Conservation (phyloP, 2,113 vertebrate genomes). For the Vulpes lagopus region DNA sequence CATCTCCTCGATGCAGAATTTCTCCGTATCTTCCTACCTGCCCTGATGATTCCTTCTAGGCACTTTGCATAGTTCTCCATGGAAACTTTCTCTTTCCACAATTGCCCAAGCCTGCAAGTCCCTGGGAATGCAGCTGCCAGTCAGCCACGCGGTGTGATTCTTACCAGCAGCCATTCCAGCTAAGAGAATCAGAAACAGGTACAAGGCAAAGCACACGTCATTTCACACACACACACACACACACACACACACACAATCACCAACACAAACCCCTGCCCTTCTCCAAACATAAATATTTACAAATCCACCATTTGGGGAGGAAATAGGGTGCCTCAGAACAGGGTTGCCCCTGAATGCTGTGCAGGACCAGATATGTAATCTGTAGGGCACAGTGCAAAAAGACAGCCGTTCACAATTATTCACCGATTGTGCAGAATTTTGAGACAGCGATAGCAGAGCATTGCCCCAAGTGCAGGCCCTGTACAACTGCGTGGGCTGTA, state of each 20-base stretch:
- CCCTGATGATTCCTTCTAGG: conserved; percentile 52
- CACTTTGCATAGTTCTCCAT: background rate
- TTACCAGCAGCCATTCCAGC: background rate
- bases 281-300: background rate
- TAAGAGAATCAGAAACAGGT: background rate
- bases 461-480: background rate
- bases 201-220: background rate
- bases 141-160: fast-evolving
- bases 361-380: background rate
- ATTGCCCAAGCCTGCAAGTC: conserved; percentile 8
- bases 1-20: conserved; percentile 38
- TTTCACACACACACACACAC: background rate
- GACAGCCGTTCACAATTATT: background rate
- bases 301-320: background rate
- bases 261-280: background rate
- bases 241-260: background rate
- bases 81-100: conserved; percentile 54
- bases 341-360: background rate
- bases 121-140: background rate
- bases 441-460: background rate
- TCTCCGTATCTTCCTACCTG: conserved; percentile 26
- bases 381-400: background rate
- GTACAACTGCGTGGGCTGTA: fast-evolving
- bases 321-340: background rate
- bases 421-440: background rate